phyloP scores from a whole-genome alignment of 2,888 invertebrate genomes.

The Cryptocheilus praepositus region DNA sequence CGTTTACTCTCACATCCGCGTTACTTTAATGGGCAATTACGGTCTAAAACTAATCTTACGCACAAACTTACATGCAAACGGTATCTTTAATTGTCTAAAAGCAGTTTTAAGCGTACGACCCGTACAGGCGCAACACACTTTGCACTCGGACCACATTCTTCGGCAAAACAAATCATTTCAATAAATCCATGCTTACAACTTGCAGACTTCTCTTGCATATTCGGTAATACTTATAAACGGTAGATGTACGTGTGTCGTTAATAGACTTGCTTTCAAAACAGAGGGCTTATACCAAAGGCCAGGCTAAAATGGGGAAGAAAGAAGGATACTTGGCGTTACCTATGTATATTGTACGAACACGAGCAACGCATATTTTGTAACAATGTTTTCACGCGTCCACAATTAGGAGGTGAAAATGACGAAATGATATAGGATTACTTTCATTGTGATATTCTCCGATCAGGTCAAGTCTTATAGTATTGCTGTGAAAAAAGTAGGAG shows the following conservation, averaged over 20 bases:
- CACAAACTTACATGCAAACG: too few relatives aligned
- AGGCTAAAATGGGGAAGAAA: constrained; percentile 6
- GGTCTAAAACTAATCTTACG: too few relatives aligned
- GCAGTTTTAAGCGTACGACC: too few relatives aligned
- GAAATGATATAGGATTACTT: constrained; percentile 33
- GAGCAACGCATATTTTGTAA: constrained; percentile 24
- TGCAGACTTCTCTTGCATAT: too few relatives aligned
- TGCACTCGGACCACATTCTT: too few relatives aligned
- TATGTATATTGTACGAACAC: constrained; percentile 19
- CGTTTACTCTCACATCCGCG: too few relatives aligned
- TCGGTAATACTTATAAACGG: constrained; percentile 18
- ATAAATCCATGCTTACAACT: too few relatives aligned
- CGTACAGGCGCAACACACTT: too few relatives aligned
- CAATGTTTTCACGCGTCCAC: constrained; percentile 31
- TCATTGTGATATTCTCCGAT: constrained; percentile 44
- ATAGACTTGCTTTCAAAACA: constrained; percentile 20
- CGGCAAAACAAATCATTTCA: too few relatives aligned
- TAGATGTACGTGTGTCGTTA: constrained; percentile 33
- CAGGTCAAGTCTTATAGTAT: constrained; percentile 17
- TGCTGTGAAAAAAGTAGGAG: constrained; percentile 14
- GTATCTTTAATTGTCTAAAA: too few relatives aligned
- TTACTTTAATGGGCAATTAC: too few relatives aligned
- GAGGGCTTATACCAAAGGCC: constrained; percentile 22
- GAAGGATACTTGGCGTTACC: constrained; percentile 1
- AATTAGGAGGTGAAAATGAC: constrained; percentile 18